A percentile compares a stretch with the other conserved stretches of the same genome.
These are phyloP conservation scores for Cynopterus sphinx DNA, from an alignment of 2,797 vertebrate genomes.

Conservation along the genomic window DNA sequence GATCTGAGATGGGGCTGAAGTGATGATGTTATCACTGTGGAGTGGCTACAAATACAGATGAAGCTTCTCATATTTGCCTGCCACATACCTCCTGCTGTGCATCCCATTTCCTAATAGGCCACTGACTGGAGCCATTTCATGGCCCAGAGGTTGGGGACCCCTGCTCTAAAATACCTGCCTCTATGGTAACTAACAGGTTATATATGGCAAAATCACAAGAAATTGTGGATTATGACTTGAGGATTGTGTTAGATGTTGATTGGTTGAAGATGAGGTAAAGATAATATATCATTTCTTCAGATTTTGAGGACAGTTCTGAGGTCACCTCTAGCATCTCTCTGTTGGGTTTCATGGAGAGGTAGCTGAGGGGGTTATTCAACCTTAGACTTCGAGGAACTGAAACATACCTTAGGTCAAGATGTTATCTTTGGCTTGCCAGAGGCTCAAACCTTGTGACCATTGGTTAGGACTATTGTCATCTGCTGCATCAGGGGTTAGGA, in stretches of 20 bases:
- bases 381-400: neutral
- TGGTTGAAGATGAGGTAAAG: neutral
- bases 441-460: neutral
- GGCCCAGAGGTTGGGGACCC: too few relatives aligned
- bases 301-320: neutral
- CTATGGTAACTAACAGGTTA: neutral
- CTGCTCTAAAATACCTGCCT: neutral
- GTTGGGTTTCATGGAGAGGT: neutral
- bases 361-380: neutral
- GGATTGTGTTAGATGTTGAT: neutral
- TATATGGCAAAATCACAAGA: neutral
- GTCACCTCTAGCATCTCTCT: neutral
- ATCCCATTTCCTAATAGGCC: too few relatives aligned
- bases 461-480: neutral
- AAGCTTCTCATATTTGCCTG: too few relatives aligned
- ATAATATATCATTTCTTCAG: neutral
- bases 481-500: neutral
- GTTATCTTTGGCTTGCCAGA: neutral
- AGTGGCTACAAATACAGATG: too few relatives aligned
- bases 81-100: too few relatives aligned
- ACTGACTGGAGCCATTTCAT: too few relatives aligned
- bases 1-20: too few relatives aligned
- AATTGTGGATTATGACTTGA: neutral
- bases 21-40: too few relatives aligned
- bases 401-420: neutral